Evolutionary conservation across 1,140 invertebrate genomes (phyloP).

Genomic region (Drosophila triauraria): DNA sequence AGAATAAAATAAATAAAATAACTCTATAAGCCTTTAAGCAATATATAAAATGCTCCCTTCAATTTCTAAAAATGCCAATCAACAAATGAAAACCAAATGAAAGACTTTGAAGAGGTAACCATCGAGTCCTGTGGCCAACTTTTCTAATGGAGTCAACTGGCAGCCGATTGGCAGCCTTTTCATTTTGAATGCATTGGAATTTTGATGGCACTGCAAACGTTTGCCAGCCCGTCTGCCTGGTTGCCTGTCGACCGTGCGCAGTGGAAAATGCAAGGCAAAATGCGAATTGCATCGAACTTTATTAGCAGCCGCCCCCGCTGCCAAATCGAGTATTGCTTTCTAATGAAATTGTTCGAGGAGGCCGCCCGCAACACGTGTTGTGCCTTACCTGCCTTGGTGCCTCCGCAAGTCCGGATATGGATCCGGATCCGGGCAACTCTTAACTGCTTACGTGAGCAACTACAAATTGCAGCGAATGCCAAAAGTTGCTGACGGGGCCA

Average conservation of each 20-base stretch:
- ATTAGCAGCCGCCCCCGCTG: conserved; percentile 20
- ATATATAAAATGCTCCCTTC: background rate
- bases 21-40: too few relatives aligned
- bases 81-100: conserved; percentile 2
- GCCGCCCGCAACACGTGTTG: conserved; percentile 39
- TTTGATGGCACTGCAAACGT: conserved; percentile 39
- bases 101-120: conserved; percentile 14
- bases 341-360: conserved; percentile 37
- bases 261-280: conserved; percentile 23
- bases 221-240: conserved; percentile 18
- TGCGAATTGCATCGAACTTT: conserved; percentile 53
- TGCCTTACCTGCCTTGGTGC: conserved; percentile 23
- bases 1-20: too few relatives aligned
- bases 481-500: conserved; percentile 55
- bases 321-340: conserved; percentile 36
- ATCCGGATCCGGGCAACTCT: conserved; percentile 34
- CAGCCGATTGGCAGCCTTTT: conserved; percentile 38
- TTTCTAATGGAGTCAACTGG: conserved; percentile 12
- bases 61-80: background rate
- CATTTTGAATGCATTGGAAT: conserved; percentile 67
- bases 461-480: conserved; percentile 57
- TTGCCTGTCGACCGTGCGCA: conserved; percentile 12
- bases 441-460: conserved; percentile 68
- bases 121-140: conserved; percentile 4
- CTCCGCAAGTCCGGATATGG: conserved; percentile 3